Evolutionary conservation across 2,888 invertebrate genomes (phyloP).

Genomic region (Chrysotoxum bicinctum): DNA sequence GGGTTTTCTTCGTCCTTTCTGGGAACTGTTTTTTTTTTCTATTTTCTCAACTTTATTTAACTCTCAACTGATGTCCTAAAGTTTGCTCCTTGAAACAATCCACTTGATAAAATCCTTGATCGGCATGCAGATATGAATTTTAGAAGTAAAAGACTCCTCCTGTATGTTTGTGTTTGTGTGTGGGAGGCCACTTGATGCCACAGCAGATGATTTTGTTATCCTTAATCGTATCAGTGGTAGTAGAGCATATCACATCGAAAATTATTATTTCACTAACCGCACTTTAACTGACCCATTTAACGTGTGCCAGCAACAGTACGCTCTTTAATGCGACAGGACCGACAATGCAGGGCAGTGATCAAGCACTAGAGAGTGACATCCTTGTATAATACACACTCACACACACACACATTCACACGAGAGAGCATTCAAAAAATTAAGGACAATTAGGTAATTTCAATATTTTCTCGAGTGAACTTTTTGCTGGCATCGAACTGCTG

Average conservation of each 20-base stretch:
- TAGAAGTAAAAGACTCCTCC: not conserved
- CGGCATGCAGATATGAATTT: constrained; percentile 54
- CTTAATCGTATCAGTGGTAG: constrained; percentile 42
- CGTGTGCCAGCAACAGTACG: constrained; percentile 54
- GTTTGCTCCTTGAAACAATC: constrained; percentile 50
- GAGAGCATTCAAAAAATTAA: constrained; percentile 47
- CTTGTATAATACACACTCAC: not conserved
- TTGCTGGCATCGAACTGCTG: constrained; percentile 41
- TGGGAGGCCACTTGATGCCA: constrained; percentile 67
- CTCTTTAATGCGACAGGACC: constrained; percentile 20
- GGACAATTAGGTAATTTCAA: constrained; percentile 62
- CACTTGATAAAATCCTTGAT: constrained; percentile 66
- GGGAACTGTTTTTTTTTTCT: not conserved
- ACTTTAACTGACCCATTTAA: constrained; percentile 58
- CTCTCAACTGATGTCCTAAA: constrained; percentile 62
- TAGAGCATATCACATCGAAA: constrained; percentile 30
- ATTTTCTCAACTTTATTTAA: constrained; percentile 57
- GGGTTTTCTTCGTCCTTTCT: constrained; percentile 44
- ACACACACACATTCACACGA: not conserved
- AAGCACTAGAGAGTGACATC: constrained; percentile 56
- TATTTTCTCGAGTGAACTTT: constrained; percentile 24
- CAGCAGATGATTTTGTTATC: constrained; percentile 53
- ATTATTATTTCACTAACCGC: constrained; percentile 47
- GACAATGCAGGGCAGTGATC: constrained; percentile 50
- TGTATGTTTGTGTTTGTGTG: not conserved